Evolutionary conservation across 2,113 vertebrate genomes (phyloP).

Genomic region (Brachirus orientalis): DNA sequence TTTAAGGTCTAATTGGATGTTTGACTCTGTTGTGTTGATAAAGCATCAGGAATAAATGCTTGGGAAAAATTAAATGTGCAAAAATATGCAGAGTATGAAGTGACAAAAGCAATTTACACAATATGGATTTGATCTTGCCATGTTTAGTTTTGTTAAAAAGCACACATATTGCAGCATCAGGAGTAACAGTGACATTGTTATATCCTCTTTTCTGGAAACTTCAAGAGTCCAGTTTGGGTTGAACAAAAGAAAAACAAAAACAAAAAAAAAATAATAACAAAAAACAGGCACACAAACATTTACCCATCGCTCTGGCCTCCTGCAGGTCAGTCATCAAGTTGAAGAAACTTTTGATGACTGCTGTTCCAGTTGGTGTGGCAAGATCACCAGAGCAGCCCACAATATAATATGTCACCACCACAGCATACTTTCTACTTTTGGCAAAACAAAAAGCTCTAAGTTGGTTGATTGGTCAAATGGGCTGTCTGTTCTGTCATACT

Average conservation of each 20-base stretch:
- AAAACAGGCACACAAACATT: conserved; percentile 58
- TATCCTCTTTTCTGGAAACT: conserved; percentile 45
- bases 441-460: conserved; percentile 87
- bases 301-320: conserved; percentile 50
- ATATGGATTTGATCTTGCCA: conserved; percentile 50
- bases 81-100: conserved; percentile 57
- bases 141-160: conserved; percentile 64
- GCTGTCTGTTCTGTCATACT: conserved; percentile 23
- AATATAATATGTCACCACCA: conserved; percentile 46
- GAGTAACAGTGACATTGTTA: conserved; percentile 41
- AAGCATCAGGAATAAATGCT: conserved; percentile 66
- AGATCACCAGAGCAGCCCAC: conserved; percentile 30
- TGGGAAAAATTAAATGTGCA: conserved; percentile 56
- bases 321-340: conserved; percentile 56
- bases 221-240: conserved; percentile 38
- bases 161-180: conserved; percentile 72
- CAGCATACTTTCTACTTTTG: conserved; percentile 85
- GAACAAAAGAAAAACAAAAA: conserved; percentile 37
- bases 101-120: conserved; percentile 55
- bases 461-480: conserved; percentile 83
- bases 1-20: conserved; percentile 26
- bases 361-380: conserved; percentile 8
- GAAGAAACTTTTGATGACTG: conserved; percentile 25
- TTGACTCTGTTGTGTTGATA: conserved; percentile 35
- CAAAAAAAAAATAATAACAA: background rate